Evolutionary conservation across 2,888 invertebrate species (phyloP), one percentile per base, ranked within the genome.

Genomic region (Lymantria dispar): DNA sequence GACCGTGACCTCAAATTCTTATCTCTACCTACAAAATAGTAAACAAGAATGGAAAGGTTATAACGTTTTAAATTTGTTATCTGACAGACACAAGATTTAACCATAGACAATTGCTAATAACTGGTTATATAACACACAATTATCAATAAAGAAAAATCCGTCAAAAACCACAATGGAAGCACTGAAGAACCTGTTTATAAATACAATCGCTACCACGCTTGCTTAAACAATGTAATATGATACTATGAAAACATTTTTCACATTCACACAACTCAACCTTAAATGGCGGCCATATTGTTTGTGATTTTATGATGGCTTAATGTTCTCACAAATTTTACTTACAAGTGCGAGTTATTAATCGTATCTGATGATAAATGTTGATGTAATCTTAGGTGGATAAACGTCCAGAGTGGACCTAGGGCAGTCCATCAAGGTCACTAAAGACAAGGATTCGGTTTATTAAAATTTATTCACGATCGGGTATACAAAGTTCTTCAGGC

Each of bases 261-360:
- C 47, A 39, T 56, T 58, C 56, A 45, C 60, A 64, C 54, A 49
- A 38, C 60, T 39, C 48, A 48, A 64, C 65, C 62, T 64, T 55
- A 52, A 12, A 12, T 38, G 38, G 11, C 11, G 38, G 38, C 38
- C 38, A n/a, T n/a, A n/a, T n/a, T n/a, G 8, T 12, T 38, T 2
- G 7, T 38, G n/a, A 38, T 38, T 38, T 38, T 38, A 38, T 38
- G 11, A 38, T 11, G 33, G n/a, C 22, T 5, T 22, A 22, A 33
- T 8, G 3, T 33, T 33, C 33, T 33, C 33, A 33, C 33, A 33
- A 10, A 7, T 7, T 33, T 33, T 33, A 33, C 43, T 45, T 52
- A 54, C 57, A 64, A 65, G 65, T 59, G 65, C 48, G 37, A 54
- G 11, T 49, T 60, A 46, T 52, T 22, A 22, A 22, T n/a, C n/a